Evolutionary conservation across 2,797 vertebrate species (phyloP).

Genomic region (Limosa lapponica): DNA sequence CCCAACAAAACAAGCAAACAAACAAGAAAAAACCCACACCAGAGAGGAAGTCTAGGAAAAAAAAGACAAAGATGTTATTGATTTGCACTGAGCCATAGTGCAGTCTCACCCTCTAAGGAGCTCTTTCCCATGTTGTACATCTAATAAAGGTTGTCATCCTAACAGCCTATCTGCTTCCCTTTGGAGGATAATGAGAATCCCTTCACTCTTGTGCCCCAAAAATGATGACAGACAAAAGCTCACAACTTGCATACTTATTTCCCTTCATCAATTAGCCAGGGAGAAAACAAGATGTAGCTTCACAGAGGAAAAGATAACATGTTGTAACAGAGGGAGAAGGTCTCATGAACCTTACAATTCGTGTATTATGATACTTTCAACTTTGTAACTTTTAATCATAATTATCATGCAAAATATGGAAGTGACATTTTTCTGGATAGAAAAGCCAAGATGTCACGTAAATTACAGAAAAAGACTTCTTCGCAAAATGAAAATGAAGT

Average conservation of each 20-base stretch:
- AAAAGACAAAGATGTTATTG: background rate
- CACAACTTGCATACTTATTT: background rate
- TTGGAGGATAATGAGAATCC: background rate
- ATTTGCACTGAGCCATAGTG: background rate
- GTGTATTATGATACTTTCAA: background rate
- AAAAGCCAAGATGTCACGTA: background rate
- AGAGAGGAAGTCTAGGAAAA: background rate
- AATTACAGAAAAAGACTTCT: background rate
- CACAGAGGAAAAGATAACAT: background rate
- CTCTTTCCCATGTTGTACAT: background rate
- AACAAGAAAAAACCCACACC: background rate
- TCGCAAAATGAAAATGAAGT: background rate
- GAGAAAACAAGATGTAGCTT: constrained; percentile 2
- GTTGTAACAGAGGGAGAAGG: background rate
- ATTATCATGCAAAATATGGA: background rate
- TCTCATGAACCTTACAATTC: background rate
- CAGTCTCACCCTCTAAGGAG: constrained; percentile 12
- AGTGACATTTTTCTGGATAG: background rate
- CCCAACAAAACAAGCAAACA: background rate
- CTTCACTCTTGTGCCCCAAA: background rate
- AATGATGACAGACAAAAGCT: background rate
- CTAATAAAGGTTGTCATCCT: background rate
- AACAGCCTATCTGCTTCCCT: background rate
- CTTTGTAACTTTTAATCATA: background rate
- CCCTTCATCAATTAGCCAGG: background rate